These are phyloP conservation scores for Cassiopea andromeda DNA, from an alignment of 30 jellyfish, hydroid and myxozoan genomes.

Conservation along the genomic window DNA sequence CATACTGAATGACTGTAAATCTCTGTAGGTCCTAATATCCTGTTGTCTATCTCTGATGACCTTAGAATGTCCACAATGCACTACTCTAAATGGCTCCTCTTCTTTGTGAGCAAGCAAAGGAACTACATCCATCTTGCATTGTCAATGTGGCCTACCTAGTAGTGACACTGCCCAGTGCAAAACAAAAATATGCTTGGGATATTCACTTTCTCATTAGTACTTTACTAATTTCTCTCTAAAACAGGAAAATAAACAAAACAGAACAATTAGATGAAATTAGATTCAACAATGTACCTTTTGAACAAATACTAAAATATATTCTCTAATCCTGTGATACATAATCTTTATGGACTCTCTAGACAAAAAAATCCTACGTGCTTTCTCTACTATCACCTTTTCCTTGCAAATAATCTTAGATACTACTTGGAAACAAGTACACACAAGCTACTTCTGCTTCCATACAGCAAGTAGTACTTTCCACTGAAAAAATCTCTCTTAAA, in stretches of 20 bases:
- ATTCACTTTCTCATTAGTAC: background rate
- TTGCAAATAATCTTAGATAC: too few species aligned
- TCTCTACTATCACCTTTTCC: too few species aligned
- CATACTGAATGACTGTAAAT: slow-evolving; percentile 29
- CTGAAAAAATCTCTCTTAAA: too few species aligned
- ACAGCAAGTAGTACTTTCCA: too few species aligned
- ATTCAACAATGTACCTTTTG: too few species aligned
- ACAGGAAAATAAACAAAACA: background rate
- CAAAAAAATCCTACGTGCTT: too few species aligned
- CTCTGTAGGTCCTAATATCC: background rate
- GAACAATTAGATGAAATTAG: background rate
- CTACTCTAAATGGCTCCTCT: slow-evolving; percentile 15
- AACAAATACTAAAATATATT: too few species aligned
- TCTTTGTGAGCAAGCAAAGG: slow-evolving; percentile 51
- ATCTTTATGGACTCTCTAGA: too few species aligned
- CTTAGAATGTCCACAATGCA: background rate
- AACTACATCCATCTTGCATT: slow-evolving; percentile 54
- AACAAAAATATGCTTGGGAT: background rate
- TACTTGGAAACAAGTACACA: too few species aligned
- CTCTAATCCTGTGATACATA: too few species aligned
- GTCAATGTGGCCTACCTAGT: background rate
- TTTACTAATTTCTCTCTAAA: background rate
- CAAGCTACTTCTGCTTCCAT: too few species aligned
- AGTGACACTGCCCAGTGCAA: background rate
- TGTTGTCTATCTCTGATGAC: background rate